A percentile compares a stretch with the other conserved stretches of the same genome.
These are phyloP conservation scores for Pelobates fuscus DNA, from an alignment of 2,113 vertebrate species.

Conservation along the genomic window DNA sequence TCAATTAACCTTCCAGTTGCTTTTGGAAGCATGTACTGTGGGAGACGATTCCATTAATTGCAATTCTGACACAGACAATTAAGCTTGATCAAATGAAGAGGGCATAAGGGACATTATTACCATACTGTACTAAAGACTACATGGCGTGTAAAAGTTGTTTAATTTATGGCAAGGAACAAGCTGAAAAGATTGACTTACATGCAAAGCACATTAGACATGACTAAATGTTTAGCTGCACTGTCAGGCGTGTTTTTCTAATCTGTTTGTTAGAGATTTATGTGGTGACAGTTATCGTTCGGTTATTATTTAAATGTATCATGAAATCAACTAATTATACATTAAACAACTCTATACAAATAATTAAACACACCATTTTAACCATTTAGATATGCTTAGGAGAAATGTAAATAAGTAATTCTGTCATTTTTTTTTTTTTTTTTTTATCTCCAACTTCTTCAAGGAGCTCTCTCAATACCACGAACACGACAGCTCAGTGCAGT, in stretches of 20 bases:
- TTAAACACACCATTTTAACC: neutral
- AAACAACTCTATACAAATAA: neutral
- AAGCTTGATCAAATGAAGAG: constrained; percentile 78
- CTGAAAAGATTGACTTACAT: constrained; percentile 9
- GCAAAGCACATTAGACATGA: constrained; percentile 6
- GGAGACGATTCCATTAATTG: constrained; percentile 75
- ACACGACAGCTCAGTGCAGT: too few species aligned
- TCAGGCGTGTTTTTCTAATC: neutral
- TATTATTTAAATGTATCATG: constrained; percentile 1
- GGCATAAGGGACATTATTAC: constrained; percentile 74
- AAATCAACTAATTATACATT: neutral
- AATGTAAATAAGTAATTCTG: too few species aligned
- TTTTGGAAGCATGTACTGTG: constrained; percentile 70
- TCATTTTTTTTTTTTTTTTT: too few species aligned
- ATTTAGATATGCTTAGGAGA: neutral
- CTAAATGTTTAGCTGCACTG: neutral
- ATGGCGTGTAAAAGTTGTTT: constrained; percentile 74
- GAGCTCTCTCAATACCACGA: too few species aligned
- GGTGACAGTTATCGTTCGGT: neutral
- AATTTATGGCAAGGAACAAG: constrained; percentile 71
- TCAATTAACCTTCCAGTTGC: constrained; percentile 82
- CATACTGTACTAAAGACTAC: constrained; percentile 73
- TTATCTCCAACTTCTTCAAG: too few species aligned
- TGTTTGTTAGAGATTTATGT: neutral
- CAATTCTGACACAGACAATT: constrained; percentile 80